These are phyloP conservation scores for Antheraea yamamai DNA, from an alignment of 2,888 invertebrate species.

Conservation along the genomic window DNA sequence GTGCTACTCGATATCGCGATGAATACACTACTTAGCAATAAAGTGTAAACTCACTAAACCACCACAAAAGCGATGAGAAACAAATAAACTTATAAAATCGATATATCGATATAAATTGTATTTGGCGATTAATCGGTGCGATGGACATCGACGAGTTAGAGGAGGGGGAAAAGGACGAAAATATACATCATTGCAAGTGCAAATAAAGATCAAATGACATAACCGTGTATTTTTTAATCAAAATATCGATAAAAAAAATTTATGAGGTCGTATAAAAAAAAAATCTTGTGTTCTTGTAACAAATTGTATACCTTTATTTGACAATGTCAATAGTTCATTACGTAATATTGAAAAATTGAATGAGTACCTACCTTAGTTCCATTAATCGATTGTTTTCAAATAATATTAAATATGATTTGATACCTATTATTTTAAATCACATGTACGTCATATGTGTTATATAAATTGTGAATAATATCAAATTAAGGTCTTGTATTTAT, in stretches of 20 bases:
- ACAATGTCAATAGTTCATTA: no score
- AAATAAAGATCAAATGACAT: background rate
- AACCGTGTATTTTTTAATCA: no score
- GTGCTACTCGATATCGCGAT: conserved; percentile 41
- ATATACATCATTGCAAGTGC: background rate
- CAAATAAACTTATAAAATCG: background rate
- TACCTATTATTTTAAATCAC: background rate
- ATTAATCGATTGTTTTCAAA: background rate
- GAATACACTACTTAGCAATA: background rate
- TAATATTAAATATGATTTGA: background rate
- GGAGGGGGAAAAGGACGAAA: background rate
- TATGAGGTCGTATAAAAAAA: no score
- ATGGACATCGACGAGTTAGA: conserved; percentile 10
- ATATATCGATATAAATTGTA: conserved; percentile 6
- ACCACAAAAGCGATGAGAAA: background rate
- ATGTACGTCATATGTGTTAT: no score
- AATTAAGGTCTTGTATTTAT: no score
- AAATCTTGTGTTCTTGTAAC: no score
- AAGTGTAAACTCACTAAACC: background rate
- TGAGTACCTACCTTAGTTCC: background rate
- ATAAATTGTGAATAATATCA: no score
- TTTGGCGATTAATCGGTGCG: conserved; percentile 24
- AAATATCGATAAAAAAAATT: no score
- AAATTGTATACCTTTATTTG: no score
- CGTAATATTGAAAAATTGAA: no score